phyloP scores from a whole-genome alignment of 2,888 invertebrate species.

The Xestia rhomboidea region DNA sequence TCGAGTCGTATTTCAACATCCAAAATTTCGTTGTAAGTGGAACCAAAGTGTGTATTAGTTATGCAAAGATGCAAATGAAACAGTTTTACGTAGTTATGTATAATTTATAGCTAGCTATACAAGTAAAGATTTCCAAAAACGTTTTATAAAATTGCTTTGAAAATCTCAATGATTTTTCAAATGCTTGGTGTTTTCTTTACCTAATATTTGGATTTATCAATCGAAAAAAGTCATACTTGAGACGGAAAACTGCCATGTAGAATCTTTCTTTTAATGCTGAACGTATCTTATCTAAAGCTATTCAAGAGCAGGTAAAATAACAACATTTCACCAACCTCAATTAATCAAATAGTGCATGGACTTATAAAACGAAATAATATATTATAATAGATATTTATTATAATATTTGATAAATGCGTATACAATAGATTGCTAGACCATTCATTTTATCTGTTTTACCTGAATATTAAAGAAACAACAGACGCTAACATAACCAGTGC shows the following conservation, averaged over 20 bases:
- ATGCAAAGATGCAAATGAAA: conserved; percentile 32
- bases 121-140: neutral
- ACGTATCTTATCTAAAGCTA: conserved; percentile 22
- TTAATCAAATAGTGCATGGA: neutral
- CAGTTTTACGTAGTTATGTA: neutral
- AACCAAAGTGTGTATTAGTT: conserved; percentile 15
- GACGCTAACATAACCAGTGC: neutral
- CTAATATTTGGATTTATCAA: conserved; percentile 14
- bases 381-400: neutral
- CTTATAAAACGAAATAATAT: neutral
- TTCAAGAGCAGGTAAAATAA: conserved; percentile 4
- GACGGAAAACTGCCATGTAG: neutral
- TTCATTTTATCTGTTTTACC: neutral
- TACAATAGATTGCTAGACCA: neutral
- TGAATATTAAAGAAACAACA: neutral
- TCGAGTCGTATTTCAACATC: conserved; percentile 36
- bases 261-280: conserved; percentile 13
- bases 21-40: conserved; percentile 29
- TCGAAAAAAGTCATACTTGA: conserved; percentile 8
- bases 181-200: neutral
- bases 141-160: neutral
- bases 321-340: neutral
- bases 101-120: neutral
- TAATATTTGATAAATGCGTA: neutral
- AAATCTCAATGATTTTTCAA: conserved; percentile 10